Conservation (phyloP, 2,888 invertebrate genomes). For the Tenthredo amoena region DNA sequence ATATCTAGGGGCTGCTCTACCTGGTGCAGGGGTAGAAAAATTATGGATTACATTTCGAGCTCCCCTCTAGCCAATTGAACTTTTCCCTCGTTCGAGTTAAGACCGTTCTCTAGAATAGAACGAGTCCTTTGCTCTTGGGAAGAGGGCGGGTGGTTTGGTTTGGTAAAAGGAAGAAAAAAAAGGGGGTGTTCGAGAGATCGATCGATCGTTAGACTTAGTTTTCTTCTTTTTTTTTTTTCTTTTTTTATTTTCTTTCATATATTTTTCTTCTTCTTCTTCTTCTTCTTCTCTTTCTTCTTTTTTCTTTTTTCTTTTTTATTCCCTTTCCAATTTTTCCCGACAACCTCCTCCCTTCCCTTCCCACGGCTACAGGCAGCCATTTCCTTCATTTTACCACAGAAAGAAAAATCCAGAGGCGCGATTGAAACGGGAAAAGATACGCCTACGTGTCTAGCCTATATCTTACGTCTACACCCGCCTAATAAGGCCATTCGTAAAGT, state of each 20-base stretch:
- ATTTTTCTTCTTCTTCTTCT: not conserved
- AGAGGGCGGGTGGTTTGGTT: not conserved
- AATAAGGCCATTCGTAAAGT: not conserved
- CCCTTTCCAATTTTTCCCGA: not conserved
- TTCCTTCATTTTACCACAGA: conserved; percentile 15
- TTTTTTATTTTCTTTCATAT: not conserved
- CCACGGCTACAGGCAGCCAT: not conserved
- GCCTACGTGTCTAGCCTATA: not conserved
- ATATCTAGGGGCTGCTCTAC: not conserved
- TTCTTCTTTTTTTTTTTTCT: not conserved
- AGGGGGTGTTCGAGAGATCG: conserved; percentile 18
- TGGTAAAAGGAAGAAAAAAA: not conserved
- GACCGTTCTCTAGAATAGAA: conserved; percentile 41
- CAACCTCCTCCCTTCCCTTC: too few relatives aligned
- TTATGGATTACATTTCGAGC: conserved; percentile 47
- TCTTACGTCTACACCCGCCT: not conserved
- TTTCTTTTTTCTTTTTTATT: conserved; percentile 18
- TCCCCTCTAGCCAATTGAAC: conserved; percentile 42
- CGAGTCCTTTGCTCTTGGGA: conserved; percentile 36
- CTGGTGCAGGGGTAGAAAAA: conserved; percentile 4
- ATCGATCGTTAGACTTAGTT: conserved; percentile 39
- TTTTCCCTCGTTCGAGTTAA: conserved; percentile 39
- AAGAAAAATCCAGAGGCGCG: conserved; percentile 15
- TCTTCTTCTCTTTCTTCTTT: not conserved
- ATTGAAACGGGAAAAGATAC: not conserved